Evolutionary conservation across 2,797 vertebrate species (phyloP).

Genomic region (Rhinichthys osculus): DNA sequence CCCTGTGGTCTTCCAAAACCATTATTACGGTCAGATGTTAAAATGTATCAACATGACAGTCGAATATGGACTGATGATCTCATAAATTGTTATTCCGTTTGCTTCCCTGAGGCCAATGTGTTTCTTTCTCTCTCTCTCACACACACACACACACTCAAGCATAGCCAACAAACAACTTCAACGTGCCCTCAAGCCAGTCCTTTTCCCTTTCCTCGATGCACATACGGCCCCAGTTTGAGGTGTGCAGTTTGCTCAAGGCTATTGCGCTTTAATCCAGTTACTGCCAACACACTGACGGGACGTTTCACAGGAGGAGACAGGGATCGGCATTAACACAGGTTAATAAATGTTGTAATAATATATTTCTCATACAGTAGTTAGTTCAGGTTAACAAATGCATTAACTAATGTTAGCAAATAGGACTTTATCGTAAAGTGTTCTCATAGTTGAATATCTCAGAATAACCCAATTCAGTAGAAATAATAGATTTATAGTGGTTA

Average conservation of each 20-base stretch:
- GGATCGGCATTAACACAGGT: neutral
- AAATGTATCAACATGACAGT: neutral
- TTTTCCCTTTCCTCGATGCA: neutral
- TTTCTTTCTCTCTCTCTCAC: neutral
- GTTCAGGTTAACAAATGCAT: neutral
- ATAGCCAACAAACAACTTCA: slow-evolving; percentile 13
- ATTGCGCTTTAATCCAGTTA: slow-evolving; percentile 64
- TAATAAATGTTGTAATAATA: neutral
- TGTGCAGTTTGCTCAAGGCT: slow-evolving; percentile 61
- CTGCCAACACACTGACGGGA: slow-evolving; percentile 33
- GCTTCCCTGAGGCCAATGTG: neutral
- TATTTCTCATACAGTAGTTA: neutral
- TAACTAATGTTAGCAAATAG: neutral
- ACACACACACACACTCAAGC: neutral
- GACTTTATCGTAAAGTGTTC: too few relatives aligned
- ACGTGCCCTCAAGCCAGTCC: neutral
- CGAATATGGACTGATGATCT: neutral
- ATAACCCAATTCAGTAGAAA: neutral
- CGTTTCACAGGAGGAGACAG: neutral
- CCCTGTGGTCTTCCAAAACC: neutral
- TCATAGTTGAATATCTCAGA: neutral
- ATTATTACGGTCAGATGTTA: neutral
- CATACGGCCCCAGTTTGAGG: neutral
- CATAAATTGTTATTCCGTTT: slow-evolving; percentile 1
- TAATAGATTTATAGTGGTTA: neutral